Percentiles rank a stretch among this genome's conserved stretches.
Conservation (phyloP, 2,888 invertebrate species). For the Melipona bicolor region DNA sequence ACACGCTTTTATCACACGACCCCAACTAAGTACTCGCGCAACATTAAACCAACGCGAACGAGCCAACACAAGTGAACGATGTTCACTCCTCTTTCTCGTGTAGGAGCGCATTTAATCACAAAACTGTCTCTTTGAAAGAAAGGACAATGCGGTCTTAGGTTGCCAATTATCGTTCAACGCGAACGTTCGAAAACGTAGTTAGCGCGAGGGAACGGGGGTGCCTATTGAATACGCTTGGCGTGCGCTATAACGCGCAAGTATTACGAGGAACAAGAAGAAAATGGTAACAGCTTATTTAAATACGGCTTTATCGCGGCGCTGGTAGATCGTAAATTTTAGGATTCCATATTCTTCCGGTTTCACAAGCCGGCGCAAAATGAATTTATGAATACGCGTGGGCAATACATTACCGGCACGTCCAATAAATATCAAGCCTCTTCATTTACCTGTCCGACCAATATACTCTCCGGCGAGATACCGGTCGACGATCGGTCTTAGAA, state of each 20-base stretch:
- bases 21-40: neutral
- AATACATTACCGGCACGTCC: slow-evolving; percentile 56
- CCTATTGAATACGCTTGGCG: neutral
- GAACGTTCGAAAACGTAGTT: neutral
- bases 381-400: slow-evolving; percentile 56
- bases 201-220: no score
- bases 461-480: slow-evolving; percentile 33
- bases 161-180: slow-evolving; percentile 49
- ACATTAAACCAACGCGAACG: neutral
- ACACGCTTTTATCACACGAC: neutral
- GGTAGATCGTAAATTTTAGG: slow-evolving; percentile 48
- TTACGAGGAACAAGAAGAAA: slow-evolving; percentile 24
- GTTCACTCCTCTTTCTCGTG: neutral
- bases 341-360: slow-evolving; percentile 58
- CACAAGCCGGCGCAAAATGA: slow-evolving; percentile 45
- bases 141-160: slow-evolving; percentile 34
- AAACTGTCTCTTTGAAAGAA: slow-evolving; percentile 22
- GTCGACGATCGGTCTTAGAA: slow-evolving; percentile 55
- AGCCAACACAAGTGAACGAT: neutral
- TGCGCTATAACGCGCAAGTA: neutral
- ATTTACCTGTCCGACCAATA: slow-evolving; percentile 64
- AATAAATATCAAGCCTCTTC: slow-evolving; percentile 65
- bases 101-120: slow-evolving; percentile 31
- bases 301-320: slow-evolving; percentile 24
- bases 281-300: slow-evolving; percentile 56